Conservation (phyloP, 2,888 invertebrate species). For the Ethmia dodecea region DNA sequence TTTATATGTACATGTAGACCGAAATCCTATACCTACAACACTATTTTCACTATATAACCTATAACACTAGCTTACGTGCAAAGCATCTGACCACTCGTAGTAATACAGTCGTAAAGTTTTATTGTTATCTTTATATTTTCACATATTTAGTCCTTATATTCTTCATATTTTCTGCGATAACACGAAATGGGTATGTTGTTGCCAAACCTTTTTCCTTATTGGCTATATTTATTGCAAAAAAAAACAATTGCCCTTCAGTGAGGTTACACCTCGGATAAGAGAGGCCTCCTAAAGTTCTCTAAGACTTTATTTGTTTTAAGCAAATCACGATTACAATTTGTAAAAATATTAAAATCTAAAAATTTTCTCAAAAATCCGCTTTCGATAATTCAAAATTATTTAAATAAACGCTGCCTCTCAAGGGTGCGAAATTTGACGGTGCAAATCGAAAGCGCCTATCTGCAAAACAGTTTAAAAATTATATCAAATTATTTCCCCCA, state of each 20-base stretch:
- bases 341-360: too few species aligned
- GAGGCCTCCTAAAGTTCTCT: too few species aligned
- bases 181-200: slow-evolving; percentile 23
- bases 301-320: too few species aligned
- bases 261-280: slow-evolving; percentile 30
- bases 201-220: slow-evolving; percentile 29
- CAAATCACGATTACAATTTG: too few species aligned
- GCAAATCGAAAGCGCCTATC: not conserved
- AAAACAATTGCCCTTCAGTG: slow-evolving; percentile 26
- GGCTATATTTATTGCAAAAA: slow-evolving; percentile 28
- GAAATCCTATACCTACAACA: not conserved
- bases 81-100: not conserved
- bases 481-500: slow-evolving; percentile 29
- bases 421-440: too few species aligned
- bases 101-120: not conserved
- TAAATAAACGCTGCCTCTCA: not conserved
- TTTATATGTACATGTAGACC: too few species aligned
- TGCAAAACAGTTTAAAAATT: slow-evolving; percentile 23
- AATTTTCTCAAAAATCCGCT: too few species aligned
- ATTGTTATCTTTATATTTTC: slow-evolving; percentile 13
- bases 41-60: not conserved
- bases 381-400: too few species aligned
- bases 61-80: not conserved
- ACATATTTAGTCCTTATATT: slow-evolving; percentile 9
- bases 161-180: slow-evolving; percentile 27